Conservation (phyloP, 2,113 vertebrate species). For the Pelecanus crispus region DNA sequence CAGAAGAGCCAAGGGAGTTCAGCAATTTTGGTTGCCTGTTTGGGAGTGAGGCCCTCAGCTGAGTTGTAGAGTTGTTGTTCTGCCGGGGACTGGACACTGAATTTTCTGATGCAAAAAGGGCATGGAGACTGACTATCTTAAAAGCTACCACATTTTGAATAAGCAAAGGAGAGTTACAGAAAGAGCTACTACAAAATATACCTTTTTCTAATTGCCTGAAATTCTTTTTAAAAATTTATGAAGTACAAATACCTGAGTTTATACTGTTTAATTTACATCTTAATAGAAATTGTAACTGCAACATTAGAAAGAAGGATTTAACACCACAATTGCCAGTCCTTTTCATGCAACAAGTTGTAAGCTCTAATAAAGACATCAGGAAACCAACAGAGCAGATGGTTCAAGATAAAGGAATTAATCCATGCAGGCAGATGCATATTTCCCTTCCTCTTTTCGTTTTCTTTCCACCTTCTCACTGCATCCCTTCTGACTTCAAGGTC, state of each 20-base stretch:
- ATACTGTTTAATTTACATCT: not conserved
- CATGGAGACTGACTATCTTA: not conserved
- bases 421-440: not conserved
- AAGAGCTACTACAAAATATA: not conserved
- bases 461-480: not conserved
- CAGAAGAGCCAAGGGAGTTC: not conserved
- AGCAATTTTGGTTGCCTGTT: not conserved
- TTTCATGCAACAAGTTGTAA: not conserved
- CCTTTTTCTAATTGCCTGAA: not conserved
- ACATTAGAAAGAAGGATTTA: not conserved
- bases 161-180: not conserved
- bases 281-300: not conserved
- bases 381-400: not conserved
- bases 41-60: not conserved
- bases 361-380: not conserved
- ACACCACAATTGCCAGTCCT: not conserved
- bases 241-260: not conserved
- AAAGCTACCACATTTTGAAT: not conserved
- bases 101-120: not conserved
- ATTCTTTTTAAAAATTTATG: not conserved
- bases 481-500: not conserved
- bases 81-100: not conserved
- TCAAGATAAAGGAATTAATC: not conserved
- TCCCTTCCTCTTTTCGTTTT: not conserved
- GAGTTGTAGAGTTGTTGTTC: not conserved